Base-by-base conservation (phyloP, 2,113 vertebrate species). In the Passer domesticus region DNA sequence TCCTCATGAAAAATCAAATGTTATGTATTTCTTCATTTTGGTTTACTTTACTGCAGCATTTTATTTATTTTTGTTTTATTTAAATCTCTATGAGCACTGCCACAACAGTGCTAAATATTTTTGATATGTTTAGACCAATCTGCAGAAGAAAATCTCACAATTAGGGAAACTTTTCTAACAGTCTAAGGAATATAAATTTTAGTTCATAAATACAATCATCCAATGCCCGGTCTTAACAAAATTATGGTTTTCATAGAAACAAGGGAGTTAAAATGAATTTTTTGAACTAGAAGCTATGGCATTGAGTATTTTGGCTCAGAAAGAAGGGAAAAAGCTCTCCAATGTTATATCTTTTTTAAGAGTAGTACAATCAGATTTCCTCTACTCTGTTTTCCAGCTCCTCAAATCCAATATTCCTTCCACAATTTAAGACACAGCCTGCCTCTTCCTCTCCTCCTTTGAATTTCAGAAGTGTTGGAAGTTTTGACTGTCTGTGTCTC, bases 41-140 rank as follows among this genome's bases (percentile, higher is more conserved):
- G 31, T 62, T 77, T 77, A 59, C 14, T 84, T 89, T 77, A 28
- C 10, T 84, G 72, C 23, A 70, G 30, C 18, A 5, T 59, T 87
- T 75, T 53, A 47, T 91, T 73, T 68, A 80, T 15, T 84, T 87
- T 39, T 86, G 39, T 73, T 85, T 82, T 79, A 52, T 64, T 73
- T 93, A 56, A 79, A 85, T 28, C 27, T 72, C 5, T 22, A 33
- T 64, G 24, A 85, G n/a, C n/a, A 46, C 16, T 63, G 21, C 33
- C 49, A 24, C 24, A 44, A 25, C 15, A 87, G 16, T 59, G 6
- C 16, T 59, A 24, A 74, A 72, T 53, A 25, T 35, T 64, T 46
- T 56, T 72, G 7, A 14, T 52, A 31, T 8, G 19, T 60, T 78
- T 55, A 85, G 44, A 82, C 41, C 13, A 76, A 85, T 91, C 82